Percentiles rank a stretch among this genome's conserved stretches.
These are phyloP conservation scores for Achatina immaculata DNA, from an alignment of 1,140 invertebrate species.

Conservation along the genomic window DNA sequence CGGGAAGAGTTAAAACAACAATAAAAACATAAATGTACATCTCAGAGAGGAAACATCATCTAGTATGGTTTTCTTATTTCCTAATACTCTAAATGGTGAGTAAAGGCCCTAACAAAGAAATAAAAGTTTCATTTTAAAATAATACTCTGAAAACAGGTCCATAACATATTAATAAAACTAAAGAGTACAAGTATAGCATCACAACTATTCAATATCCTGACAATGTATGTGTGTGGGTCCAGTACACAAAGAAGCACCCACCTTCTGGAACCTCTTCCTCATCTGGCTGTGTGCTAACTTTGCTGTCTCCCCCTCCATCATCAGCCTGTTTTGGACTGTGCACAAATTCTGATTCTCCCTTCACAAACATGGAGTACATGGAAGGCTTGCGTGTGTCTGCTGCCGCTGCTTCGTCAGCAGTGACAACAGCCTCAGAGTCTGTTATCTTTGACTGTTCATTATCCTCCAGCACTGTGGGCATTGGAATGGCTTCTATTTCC, in stretches of 20 bases:
- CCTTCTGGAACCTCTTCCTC: conserved; percentile 56
- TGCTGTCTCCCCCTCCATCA: conserved; percentile 32
- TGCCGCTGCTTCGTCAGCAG: not conserved
- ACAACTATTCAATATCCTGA: no score
- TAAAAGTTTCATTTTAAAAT: no score
- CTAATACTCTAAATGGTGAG: no score
- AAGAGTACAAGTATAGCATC: no score
- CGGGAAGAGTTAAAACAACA: no score
- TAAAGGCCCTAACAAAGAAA: no score
- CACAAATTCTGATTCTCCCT: conserved; percentile 60
- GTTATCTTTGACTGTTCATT: not conserved
- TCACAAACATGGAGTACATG: conserved; percentile 64
- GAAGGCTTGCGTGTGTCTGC: not conserved
- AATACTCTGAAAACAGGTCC: no score
- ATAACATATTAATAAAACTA: no score
- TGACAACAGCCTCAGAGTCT: not conserved
- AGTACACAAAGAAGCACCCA: conserved; percentile 17
- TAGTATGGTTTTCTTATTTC: no score
- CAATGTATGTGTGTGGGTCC: no score
- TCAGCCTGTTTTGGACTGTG: conserved; percentile 4
- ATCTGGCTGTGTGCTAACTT: conserved; percentile 17
- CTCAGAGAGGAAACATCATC: no score
- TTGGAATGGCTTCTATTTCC: conserved; percentile 37
- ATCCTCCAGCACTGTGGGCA: not conserved
- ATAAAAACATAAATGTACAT: no score